These are phyloP conservation scores for Corynorhinus townsendii DNA, from an alignment of 2,113 vertebrate species.

Conservation along the genomic window DNA sequence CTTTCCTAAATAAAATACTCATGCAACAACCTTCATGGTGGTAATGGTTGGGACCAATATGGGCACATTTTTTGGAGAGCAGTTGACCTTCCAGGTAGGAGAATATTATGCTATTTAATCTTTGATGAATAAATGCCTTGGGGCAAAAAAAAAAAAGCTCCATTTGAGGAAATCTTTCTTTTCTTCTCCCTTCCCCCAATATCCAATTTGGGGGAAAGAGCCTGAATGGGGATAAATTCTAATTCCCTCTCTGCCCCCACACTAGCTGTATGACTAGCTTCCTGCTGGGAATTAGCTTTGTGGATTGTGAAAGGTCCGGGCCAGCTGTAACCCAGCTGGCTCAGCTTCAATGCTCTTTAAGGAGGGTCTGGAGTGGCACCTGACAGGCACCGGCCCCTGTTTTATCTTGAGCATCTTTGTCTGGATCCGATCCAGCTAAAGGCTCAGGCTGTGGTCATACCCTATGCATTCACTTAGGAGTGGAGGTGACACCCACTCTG, in stretches of 20 bases:
- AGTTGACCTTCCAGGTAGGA: background rate
- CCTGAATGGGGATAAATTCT: background rate
- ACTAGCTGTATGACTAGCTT: background rate
- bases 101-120: background rate
- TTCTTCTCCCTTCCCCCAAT: no score
- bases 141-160: background rate
- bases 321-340: background rate
- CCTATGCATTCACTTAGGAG: background rate
- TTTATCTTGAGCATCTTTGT: background rate
- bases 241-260: background rate
- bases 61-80: no score
- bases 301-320: background rate
- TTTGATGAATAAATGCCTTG: background rate
- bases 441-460: background rate
- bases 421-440: background rate
- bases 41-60: accelerated
- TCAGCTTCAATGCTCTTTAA: background rate
- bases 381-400: background rate
- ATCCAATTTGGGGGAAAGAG: background rate
- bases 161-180: background rate
- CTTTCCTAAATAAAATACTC: background rate
- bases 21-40: background rate
- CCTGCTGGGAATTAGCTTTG: background rate
- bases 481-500: background rate
- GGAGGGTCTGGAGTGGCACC: background rate